Evolutionary conservation across 2,888 invertebrate genomes (phyloP).

Genomic region (Acheta domesticus): DNA sequence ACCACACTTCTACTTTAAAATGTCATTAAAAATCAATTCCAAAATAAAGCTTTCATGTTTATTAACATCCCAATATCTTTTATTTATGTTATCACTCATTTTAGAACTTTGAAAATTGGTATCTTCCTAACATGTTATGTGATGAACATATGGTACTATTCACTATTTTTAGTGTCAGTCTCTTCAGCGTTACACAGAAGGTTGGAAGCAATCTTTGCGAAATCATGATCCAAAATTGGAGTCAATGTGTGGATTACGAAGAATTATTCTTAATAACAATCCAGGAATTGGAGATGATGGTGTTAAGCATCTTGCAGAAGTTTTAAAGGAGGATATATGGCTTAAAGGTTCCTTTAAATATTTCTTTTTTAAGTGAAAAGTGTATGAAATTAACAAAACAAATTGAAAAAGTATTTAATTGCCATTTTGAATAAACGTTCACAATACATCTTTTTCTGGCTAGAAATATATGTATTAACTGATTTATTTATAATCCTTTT

Average conservation of each 20-base stretch:
- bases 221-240: not conserved
- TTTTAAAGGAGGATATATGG: slow-evolving; percentile 8
- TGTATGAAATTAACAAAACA: too few relatives aligned
- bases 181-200: not conserved
- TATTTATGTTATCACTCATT: too few relatives aligned
- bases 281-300: not conserved
- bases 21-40: too few relatives aligned
- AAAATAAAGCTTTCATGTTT: too few relatives aligned
- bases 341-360: not conserved
- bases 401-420: too few relatives aligned
- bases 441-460: too few relatives aligned
- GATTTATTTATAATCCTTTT: not conserved
- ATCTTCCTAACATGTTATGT: too few relatives aligned
- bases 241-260: not conserved
- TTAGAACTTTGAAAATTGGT: too few relatives aligned
- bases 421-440: too few relatives aligned
- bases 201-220: not conserved
- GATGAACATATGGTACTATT: not conserved
- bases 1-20: too few relatives aligned
- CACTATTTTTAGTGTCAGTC: not conserved
- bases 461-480: not conserved
- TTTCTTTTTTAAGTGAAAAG: too few relatives aligned
- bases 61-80: too few relatives aligned
- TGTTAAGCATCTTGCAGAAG: not conserved
- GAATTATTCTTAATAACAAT: not conserved